Evolutionary conservation across 37 sponge, comb jelly and placozoan genomes (phyloP).

Genomic region (Bolinopsis microptera): DNA sequence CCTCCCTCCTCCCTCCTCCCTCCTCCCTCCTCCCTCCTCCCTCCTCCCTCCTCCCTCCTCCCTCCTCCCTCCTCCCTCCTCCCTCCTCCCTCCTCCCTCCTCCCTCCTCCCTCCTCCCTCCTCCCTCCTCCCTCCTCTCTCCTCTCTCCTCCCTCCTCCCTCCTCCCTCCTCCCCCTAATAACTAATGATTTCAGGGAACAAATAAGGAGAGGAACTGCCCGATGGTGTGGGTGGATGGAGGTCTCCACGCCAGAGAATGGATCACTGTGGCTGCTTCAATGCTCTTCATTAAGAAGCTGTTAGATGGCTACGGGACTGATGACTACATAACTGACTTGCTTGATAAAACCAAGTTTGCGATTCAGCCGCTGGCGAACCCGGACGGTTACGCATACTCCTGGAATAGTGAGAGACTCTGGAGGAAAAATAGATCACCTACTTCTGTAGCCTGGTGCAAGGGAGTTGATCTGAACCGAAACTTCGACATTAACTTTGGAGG

Average conservation of each 20-base stretch:
- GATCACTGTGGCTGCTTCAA: constrained; percentile 53
- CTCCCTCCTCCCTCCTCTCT: too few relatives aligned
- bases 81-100: too few relatives aligned
- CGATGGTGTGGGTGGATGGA: constrained; percentile 47
- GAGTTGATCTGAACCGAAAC: constrained; percentile 61
- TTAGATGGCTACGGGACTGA: constrained; percentile 25
- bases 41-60: too few relatives aligned
- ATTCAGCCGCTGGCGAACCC: constrained; percentile 49
- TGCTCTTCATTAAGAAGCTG: constrained; percentile 15
- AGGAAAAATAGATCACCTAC: constrained; percentile 49
- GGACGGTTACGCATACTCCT: constrained; percentile 62
- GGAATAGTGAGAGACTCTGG: constrained; percentile 59
- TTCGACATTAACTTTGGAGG: constrained; percentile 60
- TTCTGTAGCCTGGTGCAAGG: constrained; percentile 22
- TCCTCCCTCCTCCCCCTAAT: too few relatives aligned
- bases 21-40: too few relatives aligned
- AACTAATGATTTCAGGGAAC: too few relatives aligned
- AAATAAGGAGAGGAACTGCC: background rate
- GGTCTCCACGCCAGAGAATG: constrained; percentile 47
- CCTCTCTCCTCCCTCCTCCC: too few relatives aligned
- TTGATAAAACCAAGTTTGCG: background rate
- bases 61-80: too few relatives aligned
- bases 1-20: too few relatives aligned
- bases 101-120: too few relatives aligned
- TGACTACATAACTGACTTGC: background rate